phyloP scores from a whole-genome alignment of 2,888 invertebrate species.

The Spatulosminthurus flaviceps region DNA sequence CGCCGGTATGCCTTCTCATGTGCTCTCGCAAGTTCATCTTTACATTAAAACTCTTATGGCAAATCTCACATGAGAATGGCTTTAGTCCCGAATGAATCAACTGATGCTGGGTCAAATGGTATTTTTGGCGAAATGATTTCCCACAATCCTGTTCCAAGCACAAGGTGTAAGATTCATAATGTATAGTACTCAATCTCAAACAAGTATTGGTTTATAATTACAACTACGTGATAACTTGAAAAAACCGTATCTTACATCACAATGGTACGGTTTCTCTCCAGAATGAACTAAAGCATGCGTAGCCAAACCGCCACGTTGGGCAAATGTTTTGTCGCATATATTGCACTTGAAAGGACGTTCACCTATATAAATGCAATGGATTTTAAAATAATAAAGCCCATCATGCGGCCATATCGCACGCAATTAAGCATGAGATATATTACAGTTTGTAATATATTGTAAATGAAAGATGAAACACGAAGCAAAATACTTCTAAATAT shows the following conservation, averaged over 20 bases:
- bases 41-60: conserved; percentile 58
- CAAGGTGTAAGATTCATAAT: not conserved
- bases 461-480: conserved; percentile 43
- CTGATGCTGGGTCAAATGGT: conserved; percentile 61
- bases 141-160: conserved; percentile 53
- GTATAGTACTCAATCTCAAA: no score
- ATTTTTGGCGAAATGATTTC: conserved; percentile 61
- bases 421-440: not conserved
- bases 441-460: conserved; percentile 14
- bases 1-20: conserved; percentile 61
- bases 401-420: no score
- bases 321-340: conserved; percentile 58
- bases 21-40: conserved; percentile 62
- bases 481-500: no score
- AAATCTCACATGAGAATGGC: conserved; percentile 59
- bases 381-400: conserved; percentile 5
- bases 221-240: no score
- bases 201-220: no score
- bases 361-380: no score
- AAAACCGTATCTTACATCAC: conserved; percentile 46
- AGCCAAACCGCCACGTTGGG: conserved; percentile 59
- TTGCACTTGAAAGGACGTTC: conserved; percentile 54
- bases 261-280: conserved; percentile 58
- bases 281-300: conserved; percentile 61
- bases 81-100: conserved; percentile 61